phyloP scores from a whole-genome alignment of 2,113 vertebrate species.

The Poicephalus meyeri region DNA sequence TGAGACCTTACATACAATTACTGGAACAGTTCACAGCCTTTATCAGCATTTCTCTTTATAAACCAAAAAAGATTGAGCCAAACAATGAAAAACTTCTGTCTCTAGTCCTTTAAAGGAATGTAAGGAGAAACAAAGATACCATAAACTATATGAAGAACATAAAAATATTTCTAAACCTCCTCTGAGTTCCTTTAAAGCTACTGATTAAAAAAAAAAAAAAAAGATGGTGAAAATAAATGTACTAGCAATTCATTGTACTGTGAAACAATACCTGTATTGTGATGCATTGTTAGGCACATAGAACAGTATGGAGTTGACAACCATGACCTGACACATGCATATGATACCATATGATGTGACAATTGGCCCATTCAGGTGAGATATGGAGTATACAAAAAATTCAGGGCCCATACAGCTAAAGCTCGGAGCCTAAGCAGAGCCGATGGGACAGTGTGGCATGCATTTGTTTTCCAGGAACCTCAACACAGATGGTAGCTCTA shows the following conservation, averaged over 20 bases:
- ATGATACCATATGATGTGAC: not conserved
- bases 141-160: not conserved
- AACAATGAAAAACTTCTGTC: not conserved
- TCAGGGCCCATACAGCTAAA: not conserved
- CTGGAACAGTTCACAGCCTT: not conserved
- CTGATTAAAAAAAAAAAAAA: not conserved
- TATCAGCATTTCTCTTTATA: not conserved
- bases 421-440: not conserved
- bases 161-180: not conserved
- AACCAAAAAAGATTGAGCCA: not conserved
- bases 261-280: not conserved
- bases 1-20: not conserved
- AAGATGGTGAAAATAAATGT: not conserved
- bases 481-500: not conserved
- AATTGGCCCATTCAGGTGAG: not conserved
- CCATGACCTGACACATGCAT: not conserved
- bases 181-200: not conserved
- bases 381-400: not conserved
- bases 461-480: not conserved
- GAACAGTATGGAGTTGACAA: not conserved
- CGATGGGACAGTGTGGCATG: not conserved
- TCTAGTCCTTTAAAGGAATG: not conserved
- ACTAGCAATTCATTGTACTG: not conserved
- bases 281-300: not conserved
- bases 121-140: not conserved